phyloP scores from a whole-genome alignment of 2,888 invertebrate genomes.

The Calephelis perditalis region DNA sequence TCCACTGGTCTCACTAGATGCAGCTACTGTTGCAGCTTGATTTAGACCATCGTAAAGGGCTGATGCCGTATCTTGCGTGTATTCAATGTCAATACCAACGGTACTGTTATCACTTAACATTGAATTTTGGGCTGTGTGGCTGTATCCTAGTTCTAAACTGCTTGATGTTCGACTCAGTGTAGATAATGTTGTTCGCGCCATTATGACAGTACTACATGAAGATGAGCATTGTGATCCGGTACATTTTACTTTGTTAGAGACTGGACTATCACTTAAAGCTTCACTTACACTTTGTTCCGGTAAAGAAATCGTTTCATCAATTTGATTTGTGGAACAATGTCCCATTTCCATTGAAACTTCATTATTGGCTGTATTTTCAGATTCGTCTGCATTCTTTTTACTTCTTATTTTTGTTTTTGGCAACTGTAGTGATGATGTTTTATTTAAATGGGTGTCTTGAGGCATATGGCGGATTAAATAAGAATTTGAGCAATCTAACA shows the following conservation, averaged over 20 bases:
- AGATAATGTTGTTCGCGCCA: slow-evolving; percentile 73
- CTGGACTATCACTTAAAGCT: slow-evolving; percentile 75
- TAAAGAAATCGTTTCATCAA: slow-evolving; percentile 55
- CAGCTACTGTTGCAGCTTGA: slow-evolving; percentile 77
- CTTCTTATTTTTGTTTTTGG: slow-evolving; percentile 51
- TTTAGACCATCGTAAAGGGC: slow-evolving; percentile 75
- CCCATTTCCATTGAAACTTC: slow-evolving; percentile 43
- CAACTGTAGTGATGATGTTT: slow-evolving; percentile 58
- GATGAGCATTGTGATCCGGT: slow-evolving; percentile 91
- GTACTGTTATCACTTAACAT: slow-evolving; percentile 84
- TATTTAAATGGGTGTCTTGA: slow-evolving; percentile 47
- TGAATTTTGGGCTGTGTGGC: slow-evolving; percentile 92
- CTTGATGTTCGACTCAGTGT: slow-evolving; percentile 83
- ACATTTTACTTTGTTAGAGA: slow-evolving; percentile 79
- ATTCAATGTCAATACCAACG: slow-evolving; percentile 82
- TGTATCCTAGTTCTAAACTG: slow-evolving; percentile 89
- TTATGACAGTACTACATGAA: slow-evolving; percentile 92
- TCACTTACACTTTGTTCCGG: slow-evolving; percentile 64
- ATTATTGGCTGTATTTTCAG: slow-evolving; percentile 41
- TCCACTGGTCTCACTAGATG: slow-evolving; percentile 90
- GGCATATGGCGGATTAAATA: slow-evolving; percentile 56
- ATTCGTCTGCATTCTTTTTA: slow-evolving; percentile 53
- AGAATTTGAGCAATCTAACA: slow-evolving; percentile 80
- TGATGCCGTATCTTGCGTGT: slow-evolving; percentile 76
- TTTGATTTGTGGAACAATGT: slow-evolving; percentile 41